These are phyloP conservation scores for Leptodirus hochenwartii DNA, from an alignment of 2,888 invertebrate species.

Conservation along the genomic window DNA sequence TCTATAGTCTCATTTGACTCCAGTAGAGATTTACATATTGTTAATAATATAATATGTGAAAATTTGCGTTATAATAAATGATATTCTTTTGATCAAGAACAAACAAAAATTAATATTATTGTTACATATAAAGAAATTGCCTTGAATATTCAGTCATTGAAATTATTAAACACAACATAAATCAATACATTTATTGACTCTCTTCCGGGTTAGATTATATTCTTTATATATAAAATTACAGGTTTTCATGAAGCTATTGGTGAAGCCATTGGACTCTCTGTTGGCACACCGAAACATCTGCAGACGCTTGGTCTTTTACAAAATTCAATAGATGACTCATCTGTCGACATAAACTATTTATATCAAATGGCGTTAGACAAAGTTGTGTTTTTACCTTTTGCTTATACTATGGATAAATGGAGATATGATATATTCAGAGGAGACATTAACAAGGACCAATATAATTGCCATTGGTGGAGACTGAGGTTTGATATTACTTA, in stretches of 20 bases:
- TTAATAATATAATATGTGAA: too few species aligned
- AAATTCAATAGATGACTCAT: constrained; percentile 60
- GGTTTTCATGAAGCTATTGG: constrained; percentile 90
- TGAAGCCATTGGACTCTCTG: constrained; percentile 72
- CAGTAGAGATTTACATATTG: too few species aligned
- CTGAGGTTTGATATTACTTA: constrained; percentile 35
- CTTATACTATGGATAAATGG: constrained; percentile 71
- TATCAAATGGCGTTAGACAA: constrained; percentile 76
- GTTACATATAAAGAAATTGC: too few species aligned
- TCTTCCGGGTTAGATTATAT: too few species aligned
- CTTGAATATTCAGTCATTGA: too few species aligned
- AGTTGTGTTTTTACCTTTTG: constrained; percentile 67
- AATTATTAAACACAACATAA: too few species aligned
- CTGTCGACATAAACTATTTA: constrained; percentile 71
- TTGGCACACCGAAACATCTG: constrained; percentile 69
- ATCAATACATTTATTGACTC: too few species aligned
- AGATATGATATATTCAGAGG: constrained; percentile 72
- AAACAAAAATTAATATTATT: too few species aligned
- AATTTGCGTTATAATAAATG: too few species aligned
- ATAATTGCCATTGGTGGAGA: constrained; percentile 81
- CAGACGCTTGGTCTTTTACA: constrained; percentile 66
- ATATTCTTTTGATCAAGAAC: too few species aligned
- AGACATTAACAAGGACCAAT: constrained; percentile 50
- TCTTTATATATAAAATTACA: too few species aligned
- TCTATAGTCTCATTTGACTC: too few species aligned